A percentile compares a stretch with the other conserved stretches of the same genome.
These are phyloP conservation scores for Lathamus discolor DNA, from an alignment of 2,113 vertebrate genomes.

Conservation along the genomic window DNA sequence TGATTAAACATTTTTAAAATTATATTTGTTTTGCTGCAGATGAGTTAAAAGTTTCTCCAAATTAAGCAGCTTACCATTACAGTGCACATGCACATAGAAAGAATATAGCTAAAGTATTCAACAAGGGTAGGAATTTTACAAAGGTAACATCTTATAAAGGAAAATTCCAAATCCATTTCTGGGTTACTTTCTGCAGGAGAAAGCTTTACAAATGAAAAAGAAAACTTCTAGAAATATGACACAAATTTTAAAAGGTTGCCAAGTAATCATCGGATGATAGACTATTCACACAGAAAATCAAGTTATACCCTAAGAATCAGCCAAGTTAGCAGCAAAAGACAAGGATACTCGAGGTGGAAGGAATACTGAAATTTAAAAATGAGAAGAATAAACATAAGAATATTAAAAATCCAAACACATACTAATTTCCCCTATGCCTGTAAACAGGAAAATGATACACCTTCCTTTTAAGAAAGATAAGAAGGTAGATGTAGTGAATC, in stretches of 20 bases:
- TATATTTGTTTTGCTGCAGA: background rate
- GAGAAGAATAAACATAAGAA: background rate
- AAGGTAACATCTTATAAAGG: background rate
- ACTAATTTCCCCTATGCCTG: background rate
- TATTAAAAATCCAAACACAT: background rate
- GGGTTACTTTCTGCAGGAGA: background rate
- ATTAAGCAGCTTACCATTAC: background rate
- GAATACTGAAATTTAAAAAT: background rate
- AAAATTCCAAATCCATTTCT: background rate
- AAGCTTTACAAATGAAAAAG: background rate
- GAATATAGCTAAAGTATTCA: background rate
- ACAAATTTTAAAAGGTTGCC: background rate
- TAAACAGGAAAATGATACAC: background rate
- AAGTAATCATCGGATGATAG: background rate
- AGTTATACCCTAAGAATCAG: background rate
- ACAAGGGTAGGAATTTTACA: background rate
- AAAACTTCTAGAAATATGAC: background rate
- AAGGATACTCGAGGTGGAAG: background rate
- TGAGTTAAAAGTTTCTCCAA: background rate
- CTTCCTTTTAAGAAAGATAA: background rate
- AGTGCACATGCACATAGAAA: background rate
- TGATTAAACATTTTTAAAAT: background rate
- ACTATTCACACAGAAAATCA: slow-evolving; percentile 1
- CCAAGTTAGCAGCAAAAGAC: background rate
- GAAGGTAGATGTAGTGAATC: background rate